Conservation (phyloP, 2,797 vertebrate genomes). For the Erpetoichthys calabaricus region DNA sequence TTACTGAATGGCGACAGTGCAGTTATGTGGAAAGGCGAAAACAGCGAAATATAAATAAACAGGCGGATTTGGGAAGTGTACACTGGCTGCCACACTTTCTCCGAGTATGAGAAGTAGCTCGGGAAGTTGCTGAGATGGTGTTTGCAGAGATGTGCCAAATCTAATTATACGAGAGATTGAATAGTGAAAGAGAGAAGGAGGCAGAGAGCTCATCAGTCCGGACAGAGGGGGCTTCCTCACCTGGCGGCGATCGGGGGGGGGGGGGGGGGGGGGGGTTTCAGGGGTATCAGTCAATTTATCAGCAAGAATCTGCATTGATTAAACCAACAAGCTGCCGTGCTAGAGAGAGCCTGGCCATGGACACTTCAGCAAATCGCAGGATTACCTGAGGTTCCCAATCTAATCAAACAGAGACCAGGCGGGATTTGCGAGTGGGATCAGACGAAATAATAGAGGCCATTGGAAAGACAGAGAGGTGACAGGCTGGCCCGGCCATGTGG, state of each 20-base stretch:
- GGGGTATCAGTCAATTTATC: conserved; percentile 28
- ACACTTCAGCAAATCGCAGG: conserved; percentile 80
- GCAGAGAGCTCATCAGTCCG: conserved; percentile 10
- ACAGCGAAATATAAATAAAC: not conserved
- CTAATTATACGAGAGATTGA: conserved; percentile 28
- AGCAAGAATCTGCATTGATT: conserved; percentile 43
- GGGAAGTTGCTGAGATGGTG: conserved; percentile 20
- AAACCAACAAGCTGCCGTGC: conserved; percentile 52
- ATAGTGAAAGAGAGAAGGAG: conserved; percentile 17
- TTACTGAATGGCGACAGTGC: not conserved
- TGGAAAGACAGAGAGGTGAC: conserved; percentile 51
- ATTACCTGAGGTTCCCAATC: conserved; percentile 81
- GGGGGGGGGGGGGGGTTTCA: conserved; percentile 1
- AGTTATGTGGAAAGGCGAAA: not conserved
- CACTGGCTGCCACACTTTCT: no score
- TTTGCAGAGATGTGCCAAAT: conserved; percentile 32
- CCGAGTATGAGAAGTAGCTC: no score
- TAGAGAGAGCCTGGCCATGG: conserved; percentile 49
- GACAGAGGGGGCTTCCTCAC: conserved; percentile 18
- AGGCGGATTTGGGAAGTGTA: no score
- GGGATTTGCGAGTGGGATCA: conserved; percentile 71
- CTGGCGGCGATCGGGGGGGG: conserved; percentile 29
- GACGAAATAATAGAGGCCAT: conserved; percentile 62
- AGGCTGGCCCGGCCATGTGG: conserved; percentile 50
- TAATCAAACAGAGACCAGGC: conserved; percentile 90